Evolutionary conservation across 2,888 invertebrate genomes (phyloP).

Genomic region (Abrostola triplasia): DNA sequence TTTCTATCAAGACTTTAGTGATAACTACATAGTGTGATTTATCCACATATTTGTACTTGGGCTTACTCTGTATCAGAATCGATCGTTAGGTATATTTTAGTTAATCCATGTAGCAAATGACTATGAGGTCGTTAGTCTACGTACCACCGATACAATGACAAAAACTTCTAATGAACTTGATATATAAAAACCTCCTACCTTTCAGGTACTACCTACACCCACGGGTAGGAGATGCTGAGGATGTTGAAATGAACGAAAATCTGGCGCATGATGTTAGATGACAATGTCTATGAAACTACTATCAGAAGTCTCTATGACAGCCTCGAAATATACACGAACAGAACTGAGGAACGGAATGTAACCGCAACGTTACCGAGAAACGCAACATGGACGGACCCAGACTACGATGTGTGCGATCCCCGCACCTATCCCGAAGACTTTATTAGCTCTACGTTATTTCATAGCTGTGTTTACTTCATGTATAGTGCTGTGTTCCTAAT

Average conservation of each 20-base stretch:
- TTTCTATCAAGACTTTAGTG: too few species aligned
- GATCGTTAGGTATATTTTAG: too few species aligned
- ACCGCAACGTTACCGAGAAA: constrained; percentile 60
- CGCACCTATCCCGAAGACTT: constrained; percentile 67
- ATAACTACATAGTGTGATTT: too few species aligned
- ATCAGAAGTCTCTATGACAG: constrained; percentile 47
- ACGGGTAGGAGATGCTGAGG: constrained; percentile 10
- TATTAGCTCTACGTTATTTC: constrained; percentile 86
- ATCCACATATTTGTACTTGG: too few species aligned
- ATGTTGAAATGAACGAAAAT: constrained; percentile 43
- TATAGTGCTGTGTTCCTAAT: constrained; percentile 92
- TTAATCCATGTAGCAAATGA: too few species aligned
- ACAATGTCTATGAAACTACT: constrained; percentile 63
- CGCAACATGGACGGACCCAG: constrained; percentile 63
- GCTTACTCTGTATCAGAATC: too few species aligned
- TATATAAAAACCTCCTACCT: constrained; percentile 14
- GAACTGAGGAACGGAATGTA: constrained; percentile 43
- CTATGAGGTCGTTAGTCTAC: too few species aligned
- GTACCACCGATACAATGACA: too few species aligned
- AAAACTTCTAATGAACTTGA: too few species aligned
- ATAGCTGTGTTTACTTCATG: constrained; percentile 90
- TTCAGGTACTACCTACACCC: constrained; percentile 39
- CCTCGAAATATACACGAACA: constrained; percentile 46
- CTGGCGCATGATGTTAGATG: constrained; percentile 69
- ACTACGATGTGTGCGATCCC: constrained; percentile 66